These are phyloP conservation scores for Horisme vitalbata DNA, from an alignment of 2,888 invertebrate species.

Conservation along the genomic window DNA sequence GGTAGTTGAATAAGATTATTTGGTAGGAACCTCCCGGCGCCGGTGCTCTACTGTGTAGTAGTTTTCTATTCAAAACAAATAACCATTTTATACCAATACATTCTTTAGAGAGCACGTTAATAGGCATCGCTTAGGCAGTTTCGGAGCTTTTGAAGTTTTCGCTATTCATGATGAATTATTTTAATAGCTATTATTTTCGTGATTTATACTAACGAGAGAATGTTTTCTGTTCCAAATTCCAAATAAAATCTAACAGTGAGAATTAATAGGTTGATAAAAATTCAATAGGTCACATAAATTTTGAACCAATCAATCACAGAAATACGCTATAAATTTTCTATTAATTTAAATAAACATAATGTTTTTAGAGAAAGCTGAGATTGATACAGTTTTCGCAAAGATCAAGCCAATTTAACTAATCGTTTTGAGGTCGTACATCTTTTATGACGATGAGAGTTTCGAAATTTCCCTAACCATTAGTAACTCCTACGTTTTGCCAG, in stretches of 20 bases:
- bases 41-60: conserved; percentile 7
- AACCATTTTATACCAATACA: no score
- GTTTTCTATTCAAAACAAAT: no score
- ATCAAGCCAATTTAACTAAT: conserved; percentile 21
- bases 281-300: conserved; percentile 22
- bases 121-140: background rate
- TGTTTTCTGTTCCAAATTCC: conserved; percentile 1
- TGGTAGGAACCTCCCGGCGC: conserved; percentile 3
- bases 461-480: conserved; percentile 5
- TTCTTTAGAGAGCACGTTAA: no score
- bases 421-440: background rate
- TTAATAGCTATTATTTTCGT: conserved; percentile 5
- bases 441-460: background rate
- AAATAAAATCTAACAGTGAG: conserved; percentile 2
- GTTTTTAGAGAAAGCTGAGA: conserved; percentile 24
- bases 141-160: conserved; percentile 10
- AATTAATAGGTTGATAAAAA: conserved; percentile 19
- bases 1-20: conserved; percentile 36
- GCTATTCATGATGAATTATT: background rate
- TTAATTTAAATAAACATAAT: conserved; percentile 26
- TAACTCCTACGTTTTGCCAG: conserved; percentile 6
- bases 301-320: conserved; percentile 19
- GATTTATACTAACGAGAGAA: conserved; percentile 11
- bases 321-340: conserved; percentile 24
- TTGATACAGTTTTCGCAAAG: conserved; percentile 21